Evolutionary conservation across 2,113 vertebrate genomes (phyloP), one percentile per base, ranked within the genome.

Genomic region (Progne subis): DNA sequence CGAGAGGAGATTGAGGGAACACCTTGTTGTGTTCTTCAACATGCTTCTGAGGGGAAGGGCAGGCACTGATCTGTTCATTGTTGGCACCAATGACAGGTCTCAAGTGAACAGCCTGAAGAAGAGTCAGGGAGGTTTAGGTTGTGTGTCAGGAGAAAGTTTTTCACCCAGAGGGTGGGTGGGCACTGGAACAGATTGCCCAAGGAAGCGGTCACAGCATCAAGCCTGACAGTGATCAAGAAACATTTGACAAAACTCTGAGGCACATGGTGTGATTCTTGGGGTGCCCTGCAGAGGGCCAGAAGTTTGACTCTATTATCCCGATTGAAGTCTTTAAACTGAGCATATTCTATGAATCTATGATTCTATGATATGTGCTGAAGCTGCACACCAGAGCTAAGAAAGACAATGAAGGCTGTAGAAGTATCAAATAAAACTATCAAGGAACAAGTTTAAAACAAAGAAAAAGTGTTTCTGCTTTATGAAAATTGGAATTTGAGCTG

Each of bases 191-290:
- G 39, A 4, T 7, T 47, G 4, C 13, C 26, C 28, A 26, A n/a
- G 14, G 13, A 19, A 53, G 16, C 18, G 12, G 9, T 34, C 24
- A 53, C 0, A 0, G 11, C 28, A 60, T 7, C n/a, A 53, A 60
- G 7, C 6, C 39, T 60, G 41, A 11, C 8, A 61, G 19, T 44
- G 9, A 9, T 82, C 24, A 68, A 60, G 13, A 68, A 75, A 44
- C 6, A 14, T 39, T 53, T 41, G 53, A 31, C n/a, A 53, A 26
- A 4, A 4, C 16, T 75, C 18, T 39, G 11, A 41, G 39, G 16
- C 13, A 53, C 14, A 15, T 8, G 8, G 6, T 52, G 32, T 12
- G 20, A 39, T 17, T 68, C 29, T 41, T 60, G 46, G 16, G 2
- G 8, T 60, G 39, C 34, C 16, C 19, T 75, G 24, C 46, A 39